phyloP scores from a whole-genome alignment of 2,888 invertebrate genomes.

The Stenurella melanura region DNA sequence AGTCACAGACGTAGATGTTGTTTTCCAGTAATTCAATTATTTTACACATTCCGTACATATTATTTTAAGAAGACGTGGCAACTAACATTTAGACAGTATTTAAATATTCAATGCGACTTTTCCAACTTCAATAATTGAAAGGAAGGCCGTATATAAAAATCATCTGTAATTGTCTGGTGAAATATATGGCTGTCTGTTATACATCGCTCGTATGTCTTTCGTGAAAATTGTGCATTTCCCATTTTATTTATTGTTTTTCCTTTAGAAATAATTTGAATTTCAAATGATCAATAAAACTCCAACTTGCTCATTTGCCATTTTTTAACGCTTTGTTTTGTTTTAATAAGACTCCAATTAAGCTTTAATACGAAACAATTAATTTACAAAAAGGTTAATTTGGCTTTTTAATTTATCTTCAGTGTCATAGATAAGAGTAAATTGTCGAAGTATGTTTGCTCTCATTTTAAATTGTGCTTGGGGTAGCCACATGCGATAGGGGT shows the following conservation, averaged over 20 bases:
- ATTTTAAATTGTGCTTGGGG: slow-evolving; percentile 32
- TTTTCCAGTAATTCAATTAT: too few relatives aligned
- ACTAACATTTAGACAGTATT: too few relatives aligned
- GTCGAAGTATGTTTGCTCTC: slow-evolving; percentile 38
- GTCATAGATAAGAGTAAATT: slow-evolving; percentile 39
- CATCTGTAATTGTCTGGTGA: neutral
- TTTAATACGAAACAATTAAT: slow-evolving; percentile 31
- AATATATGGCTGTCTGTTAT: neutral
- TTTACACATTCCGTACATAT: too few relatives aligned
- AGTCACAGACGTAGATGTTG: too few relatives aligned
- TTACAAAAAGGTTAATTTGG: slow-evolving; percentile 32
- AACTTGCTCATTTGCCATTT: slow-evolving; percentile 12
- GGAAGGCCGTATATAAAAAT: neutral
- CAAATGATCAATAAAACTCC: slow-evolving; percentile 4
- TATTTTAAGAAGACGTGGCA: too few relatives aligned
- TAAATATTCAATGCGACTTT: too few relatives aligned
- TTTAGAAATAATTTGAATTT: slow-evolving; percentile 6
- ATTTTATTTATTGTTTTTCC: neutral
- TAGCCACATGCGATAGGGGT: slow-evolving; percentile 30
- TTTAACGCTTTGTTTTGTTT: slow-evolving; percentile 20
- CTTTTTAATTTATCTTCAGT: slow-evolving; percentile 36
- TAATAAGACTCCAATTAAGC: slow-evolving; percentile 21
- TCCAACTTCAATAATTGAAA: too few relatives aligned
- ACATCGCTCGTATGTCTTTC: neutral
- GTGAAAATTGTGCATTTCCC: neutral